Conservation (phyloP, 2,797 vertebrate species). For the Diplodus puntazzo region DNA sequence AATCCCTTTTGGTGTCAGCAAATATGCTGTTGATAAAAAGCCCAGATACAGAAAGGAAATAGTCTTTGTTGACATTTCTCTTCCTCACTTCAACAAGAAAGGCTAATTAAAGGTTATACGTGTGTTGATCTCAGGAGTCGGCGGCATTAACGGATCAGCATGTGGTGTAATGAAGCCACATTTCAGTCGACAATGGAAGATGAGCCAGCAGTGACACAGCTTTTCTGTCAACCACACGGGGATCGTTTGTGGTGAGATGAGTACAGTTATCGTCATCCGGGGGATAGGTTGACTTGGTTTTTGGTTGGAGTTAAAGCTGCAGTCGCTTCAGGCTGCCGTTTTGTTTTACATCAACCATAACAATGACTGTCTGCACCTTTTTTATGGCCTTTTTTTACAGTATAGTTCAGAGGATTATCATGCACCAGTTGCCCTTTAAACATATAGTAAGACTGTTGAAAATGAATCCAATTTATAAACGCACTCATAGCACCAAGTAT, state of each 20-base stretch:
- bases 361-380: neutral
- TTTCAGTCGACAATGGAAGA: conserved; percentile 11
- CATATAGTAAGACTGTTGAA: too few species aligned
- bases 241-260: conserved; percentile 12
- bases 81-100: neutral
- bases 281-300: neutral
- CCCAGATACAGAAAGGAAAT: neutral
- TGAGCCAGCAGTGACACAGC: conserved; percentile 34
- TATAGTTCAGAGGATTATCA: too few species aligned
- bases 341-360: neutral
- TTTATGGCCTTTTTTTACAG: neutral
- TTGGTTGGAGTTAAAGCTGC: conserved; percentile 1
- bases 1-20: conserved; percentile 2
- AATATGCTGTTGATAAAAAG: neutral
- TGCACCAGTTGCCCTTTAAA: neutral
- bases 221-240: neutral
- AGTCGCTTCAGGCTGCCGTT: neutral
- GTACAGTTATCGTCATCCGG: conserved; percentile 7
- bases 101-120: neutral
- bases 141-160: neutral
- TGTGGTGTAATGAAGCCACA: conserved; percentile 7
- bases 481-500: neutral
- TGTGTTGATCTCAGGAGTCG: neutral
- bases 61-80: neutral
- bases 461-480: neutral